Evolutionary conservation across 1,140 invertebrate genomes (phyloP).

Genomic region (Homarus americanus): DNA sequence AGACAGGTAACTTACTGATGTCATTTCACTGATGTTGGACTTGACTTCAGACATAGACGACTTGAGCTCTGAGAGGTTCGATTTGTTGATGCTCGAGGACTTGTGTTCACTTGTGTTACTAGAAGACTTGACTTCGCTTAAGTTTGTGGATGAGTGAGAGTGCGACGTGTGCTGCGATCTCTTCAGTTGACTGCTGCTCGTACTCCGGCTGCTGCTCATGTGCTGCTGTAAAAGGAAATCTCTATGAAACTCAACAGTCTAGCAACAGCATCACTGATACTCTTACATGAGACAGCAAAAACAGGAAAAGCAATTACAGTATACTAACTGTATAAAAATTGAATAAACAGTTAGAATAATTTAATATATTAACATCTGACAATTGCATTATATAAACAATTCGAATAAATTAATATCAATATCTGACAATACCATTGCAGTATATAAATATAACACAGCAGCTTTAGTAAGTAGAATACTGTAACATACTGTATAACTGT

Average conservation of each 20-base stretch:
- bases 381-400: too few species aligned
- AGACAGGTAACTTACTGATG: slow-evolving; percentile 61
- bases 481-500: too few species aligned
- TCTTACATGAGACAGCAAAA: too few species aligned
- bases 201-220: slow-evolving; percentile 45
- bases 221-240: slow-evolving; percentile 33
- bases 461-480: too few species aligned
- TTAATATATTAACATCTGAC: too few species aligned
- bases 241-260: background rate
- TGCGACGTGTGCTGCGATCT: slow-evolving; percentile 65
- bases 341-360: too few species aligned
- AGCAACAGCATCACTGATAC: background rate
- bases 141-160: slow-evolving; percentile 54
- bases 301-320: too few species aligned
- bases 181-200: slow-evolving; percentile 61
- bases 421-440: too few species aligned
- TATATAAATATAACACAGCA: too few species aligned
- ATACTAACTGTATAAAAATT: too few species aligned
- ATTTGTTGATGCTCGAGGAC: slow-evolving; percentile 42
- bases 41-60: slow-evolving; percentile 89
- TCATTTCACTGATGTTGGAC: slow-evolving; percentile 77
- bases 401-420: too few species aligned
- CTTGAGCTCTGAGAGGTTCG: slow-evolving; percentile 79
- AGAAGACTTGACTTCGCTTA: slow-evolving; percentile 73
- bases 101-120: slow-evolving; percentile 84